phyloP scores from a whole-genome alignment of 2,888 invertebrate species.

The Hydrotaea cyrtoneurina region DNA sequence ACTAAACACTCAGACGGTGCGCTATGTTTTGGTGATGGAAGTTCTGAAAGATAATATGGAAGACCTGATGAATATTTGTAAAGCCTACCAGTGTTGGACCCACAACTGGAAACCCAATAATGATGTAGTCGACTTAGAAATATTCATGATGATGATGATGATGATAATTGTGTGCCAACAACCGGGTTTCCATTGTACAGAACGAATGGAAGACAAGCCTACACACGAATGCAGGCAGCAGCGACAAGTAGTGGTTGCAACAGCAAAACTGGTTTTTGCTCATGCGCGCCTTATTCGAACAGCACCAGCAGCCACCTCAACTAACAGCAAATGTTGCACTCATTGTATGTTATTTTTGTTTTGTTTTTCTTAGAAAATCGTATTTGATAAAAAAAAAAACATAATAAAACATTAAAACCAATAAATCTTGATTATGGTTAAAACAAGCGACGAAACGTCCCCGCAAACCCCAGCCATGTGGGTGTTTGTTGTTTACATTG shows the following conservation, averaged over 20 bases:
- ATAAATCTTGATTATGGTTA: slow-evolving; percentile 51
- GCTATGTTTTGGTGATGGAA: not conserved
- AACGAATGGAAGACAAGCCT: not conserved
- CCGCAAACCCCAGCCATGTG: not conserved
- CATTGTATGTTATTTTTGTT: not conserved
- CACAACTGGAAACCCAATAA: too few relatives aligned
- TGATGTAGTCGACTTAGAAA: too few relatives aligned
- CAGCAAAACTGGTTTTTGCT: slow-evolving; percentile 22
- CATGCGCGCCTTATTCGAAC: slow-evolving; percentile 21
- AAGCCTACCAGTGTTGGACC: too few relatives aligned
- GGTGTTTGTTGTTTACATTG: too few relatives aligned
- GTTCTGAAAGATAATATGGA: too few relatives aligned
- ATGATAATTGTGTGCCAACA: not conserved
- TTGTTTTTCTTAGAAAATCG: slow-evolving; percentile 47
- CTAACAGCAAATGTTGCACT: too few relatives aligned
- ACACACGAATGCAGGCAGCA: not conserved
- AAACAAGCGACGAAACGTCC: not conserved
- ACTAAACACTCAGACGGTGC: too few relatives aligned
- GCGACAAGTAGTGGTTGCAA: too few relatives aligned
- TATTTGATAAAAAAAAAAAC: slow-evolving; percentile 1
- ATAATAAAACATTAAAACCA: slow-evolving; percentile 32
- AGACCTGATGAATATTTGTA: too few relatives aligned
- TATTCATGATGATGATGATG: too few relatives aligned
- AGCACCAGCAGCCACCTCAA: not conserved
- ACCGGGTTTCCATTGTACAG: not conserved